Evolutionary conservation across 30 jellyfish, hydroid and myxozoan genomes (phyloP), one percentile per base, ranked within the genome.

Genomic region (Turritopsis rubra): DNA sequence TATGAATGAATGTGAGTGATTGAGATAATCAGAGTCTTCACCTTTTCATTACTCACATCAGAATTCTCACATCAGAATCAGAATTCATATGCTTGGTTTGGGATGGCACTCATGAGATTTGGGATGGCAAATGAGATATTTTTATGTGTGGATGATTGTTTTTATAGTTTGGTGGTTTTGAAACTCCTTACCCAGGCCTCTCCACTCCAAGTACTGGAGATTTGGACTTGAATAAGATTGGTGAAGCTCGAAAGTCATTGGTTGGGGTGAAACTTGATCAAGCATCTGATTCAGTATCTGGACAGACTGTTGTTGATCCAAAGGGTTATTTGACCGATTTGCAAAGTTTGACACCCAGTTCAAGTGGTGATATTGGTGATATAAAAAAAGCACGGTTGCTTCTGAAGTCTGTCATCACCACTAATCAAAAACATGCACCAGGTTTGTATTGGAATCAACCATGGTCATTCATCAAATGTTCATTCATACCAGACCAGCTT

Each of bases 301-400:
- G 99, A 20, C 99, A 94, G 72, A 94, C 99, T 23, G 99, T 94
- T 28, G 99, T 94, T 23, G 99, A 94, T 80, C 99, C 99, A 21
- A 94, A 94, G 73, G 99, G 99, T 13, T 94, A 94, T 71, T 83
- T 94, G 16, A 94, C 99, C 27, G 99, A 89, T 86, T 90, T 94
- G 30, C 99, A 94, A 71, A 89, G 97, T 70, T 68, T 89, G 53
- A 89, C 97, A 17, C 99, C 99, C 1, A 76, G 96, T 21, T 89
- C 96, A 29, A 86, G 96, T 75, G 99, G 99, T 27, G 99, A 94
- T 84, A 94, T 94, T 18, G 99, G 98, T 68, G 99, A 94, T 68
- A 89, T 94, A 84, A 94, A 94, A 75, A 94, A 94, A 74, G 99
- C 99, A 21, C 82, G 99, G 78, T 89, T 89, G 0, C 91, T 94